Percentiles rank a stretch among this genome's conserved stretches.
These are phyloP conservation scores for Urosaurus nigricauda DNA, from an alignment of 2,797 vertebrate genomes.

Conservation along the genomic window DNA sequence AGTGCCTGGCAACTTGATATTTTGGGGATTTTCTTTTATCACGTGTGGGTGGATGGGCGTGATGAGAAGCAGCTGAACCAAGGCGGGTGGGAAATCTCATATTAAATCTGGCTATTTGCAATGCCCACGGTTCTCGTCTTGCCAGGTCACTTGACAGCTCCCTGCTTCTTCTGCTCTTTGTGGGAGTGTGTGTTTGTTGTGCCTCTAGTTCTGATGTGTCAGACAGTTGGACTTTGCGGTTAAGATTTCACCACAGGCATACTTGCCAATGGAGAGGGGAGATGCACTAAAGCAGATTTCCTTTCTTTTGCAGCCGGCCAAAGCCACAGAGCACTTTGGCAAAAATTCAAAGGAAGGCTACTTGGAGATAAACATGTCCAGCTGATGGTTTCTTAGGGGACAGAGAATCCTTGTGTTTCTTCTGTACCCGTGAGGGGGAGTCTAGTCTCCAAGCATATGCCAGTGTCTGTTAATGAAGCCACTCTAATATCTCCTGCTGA, in stretches of 20 bases:
- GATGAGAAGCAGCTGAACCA: slow-evolving; percentile 5
- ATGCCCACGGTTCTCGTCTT: slow-evolving; percentile 24
- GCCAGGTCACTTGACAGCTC: slow-evolving; percentile 34
- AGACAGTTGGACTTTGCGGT: slow-evolving; percentile 17
- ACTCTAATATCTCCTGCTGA: neutral
- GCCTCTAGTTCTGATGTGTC: slow-evolving; percentile 20
- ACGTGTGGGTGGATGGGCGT: neutral
- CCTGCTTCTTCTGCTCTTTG: slow-evolving; percentile 27
- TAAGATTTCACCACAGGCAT: slow-evolving; percentile 37
- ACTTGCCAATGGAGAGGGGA: slow-evolving; percentile 31
- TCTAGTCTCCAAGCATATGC: slow-evolving; percentile 6
- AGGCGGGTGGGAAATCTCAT: neutral
- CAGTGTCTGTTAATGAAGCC: slow-evolving; percentile 7
- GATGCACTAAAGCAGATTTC: slow-evolving; percentile 26
- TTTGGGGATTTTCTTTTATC: slow-evolving; percentile 31
- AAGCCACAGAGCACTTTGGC: slow-evolving; percentile 26
- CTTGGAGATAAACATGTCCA: neutral
- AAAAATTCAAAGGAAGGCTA: neutral
- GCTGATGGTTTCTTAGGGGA: neutral
- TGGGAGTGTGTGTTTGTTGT: slow-evolving; percentile 10
- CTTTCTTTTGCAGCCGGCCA: slow-evolving; percentile 17
- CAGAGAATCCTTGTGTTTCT: neutral
- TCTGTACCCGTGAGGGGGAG: neutral
- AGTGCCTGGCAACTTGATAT: slow-evolving; percentile 16
- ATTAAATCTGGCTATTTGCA: slow-evolving; percentile 21